Evolutionary conservation across 1,140 invertebrate genomes (phyloP).

Genomic region (Drosophila nasuta): DNA sequence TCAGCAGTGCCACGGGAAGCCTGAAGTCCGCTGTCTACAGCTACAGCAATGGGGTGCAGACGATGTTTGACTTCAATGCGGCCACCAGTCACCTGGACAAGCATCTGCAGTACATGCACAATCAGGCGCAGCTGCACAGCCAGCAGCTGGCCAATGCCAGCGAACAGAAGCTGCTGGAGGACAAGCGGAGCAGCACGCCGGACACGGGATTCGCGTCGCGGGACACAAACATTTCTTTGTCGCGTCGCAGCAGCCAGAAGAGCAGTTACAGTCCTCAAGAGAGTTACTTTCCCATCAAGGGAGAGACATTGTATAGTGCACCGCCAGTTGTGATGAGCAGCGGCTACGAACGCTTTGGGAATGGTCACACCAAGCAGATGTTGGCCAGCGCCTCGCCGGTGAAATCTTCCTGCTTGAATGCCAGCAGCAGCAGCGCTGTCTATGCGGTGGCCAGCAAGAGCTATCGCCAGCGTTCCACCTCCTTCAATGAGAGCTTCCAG

Average conservation of each 20-base stretch:
- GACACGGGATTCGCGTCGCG: slow-evolving; percentile 83
- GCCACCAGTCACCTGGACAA: slow-evolving; percentile 82
- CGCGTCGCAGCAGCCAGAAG: slow-evolving; percentile 82
- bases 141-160: slow-evolving; percentile 34
- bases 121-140: slow-evolving; percentile 65
- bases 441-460: slow-evolving; percentile 58
- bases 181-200: slow-evolving; percentile 82
- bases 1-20: slow-evolving; percentile 78
- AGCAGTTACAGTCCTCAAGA: slow-evolving; percentile 84
- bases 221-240: slow-evolving; percentile 81
- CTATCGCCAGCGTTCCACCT: slow-evolving; percentile 81
- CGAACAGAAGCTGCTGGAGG: slow-evolving; percentile 64
- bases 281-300: slow-evolving; percentile 77
- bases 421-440: slow-evolving; percentile 69
- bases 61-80: slow-evolving; percentile 82
- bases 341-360: slow-evolving; percentile 68
- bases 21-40: slow-evolving; percentile 80
- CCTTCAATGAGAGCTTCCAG: slow-evolving; percentile 84
- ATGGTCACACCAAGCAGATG: slow-evolving; percentile 66
- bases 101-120: slow-evolving; percentile 81
- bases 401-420: slow-evolving; percentile 66
- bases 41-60: slow-evolving; percentile 80
- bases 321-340: slow-evolving; percentile 61
- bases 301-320: slow-evolving; percentile 59
- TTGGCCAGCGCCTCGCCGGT: slow-evolving; percentile 73